Evolutionary conservation across 1,140 invertebrate genomes (phyloP), one percentile per base, ranked within the genome.

Genomic region (Eupeodes corollae): DNA sequence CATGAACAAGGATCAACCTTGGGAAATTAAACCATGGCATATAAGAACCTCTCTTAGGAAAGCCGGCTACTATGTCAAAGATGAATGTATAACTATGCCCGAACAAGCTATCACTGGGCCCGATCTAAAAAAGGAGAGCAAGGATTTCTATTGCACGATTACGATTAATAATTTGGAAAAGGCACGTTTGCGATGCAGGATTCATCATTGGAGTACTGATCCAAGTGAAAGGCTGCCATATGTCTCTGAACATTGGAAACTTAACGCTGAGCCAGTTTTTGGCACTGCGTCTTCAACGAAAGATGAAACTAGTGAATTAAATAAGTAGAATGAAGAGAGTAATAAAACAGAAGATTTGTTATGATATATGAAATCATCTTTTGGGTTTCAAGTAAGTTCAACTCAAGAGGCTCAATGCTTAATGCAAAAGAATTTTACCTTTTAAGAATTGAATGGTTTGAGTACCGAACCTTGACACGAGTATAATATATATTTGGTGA

Each of bases 11-110:
- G 74, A 80, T 44, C 73, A 77, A 47, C 79, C 84, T 1, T 94
- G 90, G 89, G 79, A 76, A 3, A 55, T 94, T 11, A 77, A 91
- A 62, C 82, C 81, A 1, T 88, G 83, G 82, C 89, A 94, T 68
- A 68, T 93, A 1, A 77, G 71, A 57, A 67, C 76, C 15, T 77
- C 78, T 21, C 82, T 91, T 46, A 74, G 88, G 18, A 82, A 79
- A 70, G 70, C 71, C 51, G 79, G 80, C 2, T 76, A 80, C 56
- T 56, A 77, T 39, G 79, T 86, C 12, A 73, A 76, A 2, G 82
- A 87, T 42, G 63, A 84, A 52, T 74, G 80, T 18, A 87, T 94
- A 46, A 77, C 75, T 44, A 64, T 94, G 65, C 89, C 88, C 5
- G 67, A 78, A 32, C 73, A 76, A 49, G 58, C 73, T 44, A 91